Percentiles rank a stretch among this genome's conserved stretches.
phyloP scores from a whole-genome alignment of 1,140 invertebrate genomes.

The Drosophila orosa region DNA sequence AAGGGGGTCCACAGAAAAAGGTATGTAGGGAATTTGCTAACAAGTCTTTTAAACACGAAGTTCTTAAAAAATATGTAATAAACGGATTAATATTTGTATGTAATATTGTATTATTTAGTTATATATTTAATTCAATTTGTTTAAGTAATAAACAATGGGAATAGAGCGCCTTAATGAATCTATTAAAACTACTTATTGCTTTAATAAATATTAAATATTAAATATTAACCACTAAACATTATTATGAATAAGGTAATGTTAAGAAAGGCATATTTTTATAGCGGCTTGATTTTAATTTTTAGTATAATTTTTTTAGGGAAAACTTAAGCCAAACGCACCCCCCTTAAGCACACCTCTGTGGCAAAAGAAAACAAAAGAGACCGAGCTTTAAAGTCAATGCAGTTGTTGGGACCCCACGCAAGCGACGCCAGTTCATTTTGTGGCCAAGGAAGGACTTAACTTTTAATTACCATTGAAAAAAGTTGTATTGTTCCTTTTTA shows the following conservation, averaged over 20 bases:
- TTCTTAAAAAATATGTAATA: neutral
- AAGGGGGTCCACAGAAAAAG: neutral
- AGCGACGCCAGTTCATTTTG: constrained; percentile 23
- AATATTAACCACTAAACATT: neutral
- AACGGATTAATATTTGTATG: neutral
- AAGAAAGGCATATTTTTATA: too few species aligned
- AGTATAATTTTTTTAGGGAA: neutral
- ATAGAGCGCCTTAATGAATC: neutral
- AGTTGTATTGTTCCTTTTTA: neutral
- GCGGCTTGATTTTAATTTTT: neutral
- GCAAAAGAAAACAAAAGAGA: neutral
- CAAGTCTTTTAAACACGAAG: too few species aligned
- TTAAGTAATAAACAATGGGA: too few species aligned
- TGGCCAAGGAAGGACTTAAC: constrained; percentile 25
- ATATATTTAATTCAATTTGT: neutral
- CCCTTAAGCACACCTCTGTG: neutral
- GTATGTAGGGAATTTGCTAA: too few species aligned
- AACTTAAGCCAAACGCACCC: neutral
- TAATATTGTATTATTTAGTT: neutral
- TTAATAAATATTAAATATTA: neutral
- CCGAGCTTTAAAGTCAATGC: constrained; percentile 30
- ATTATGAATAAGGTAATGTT: too few species aligned
- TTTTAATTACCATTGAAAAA: constrained; percentile 26
- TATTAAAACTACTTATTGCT: neutral
- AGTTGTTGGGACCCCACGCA: constrained; percentile 24